Conservation (phyloP, 2,888 invertebrate genomes). For the Aporophyla lueneburgensis region DNA sequence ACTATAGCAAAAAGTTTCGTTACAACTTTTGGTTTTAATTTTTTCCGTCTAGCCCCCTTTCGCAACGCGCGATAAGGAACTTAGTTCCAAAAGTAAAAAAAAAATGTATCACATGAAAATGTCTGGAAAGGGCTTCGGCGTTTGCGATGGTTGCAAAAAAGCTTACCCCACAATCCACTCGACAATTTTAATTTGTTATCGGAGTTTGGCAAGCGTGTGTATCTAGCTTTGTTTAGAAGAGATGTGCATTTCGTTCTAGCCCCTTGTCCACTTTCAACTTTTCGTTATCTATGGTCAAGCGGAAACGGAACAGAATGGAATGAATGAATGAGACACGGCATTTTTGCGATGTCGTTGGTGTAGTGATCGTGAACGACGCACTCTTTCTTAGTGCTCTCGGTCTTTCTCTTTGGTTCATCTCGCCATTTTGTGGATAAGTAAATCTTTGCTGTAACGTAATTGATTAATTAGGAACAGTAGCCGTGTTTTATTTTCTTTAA, state of each 20-base stretch:
- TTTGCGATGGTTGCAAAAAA: not conserved
- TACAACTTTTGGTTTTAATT: too few relatives aligned
- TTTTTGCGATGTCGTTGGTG: constrained; percentile 28
- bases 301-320: constrained; percentile 50
- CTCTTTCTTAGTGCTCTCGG: constrained; percentile 26
- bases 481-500: constrained; percentile 55
- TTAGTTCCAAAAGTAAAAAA: too few relatives aligned
- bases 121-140: too few relatives aligned
- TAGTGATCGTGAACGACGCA: constrained; percentile 13
- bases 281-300: constrained; percentile 3
- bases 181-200: not conserved
- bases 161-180: not conserved
- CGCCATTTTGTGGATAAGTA: constrained; percentile 64
- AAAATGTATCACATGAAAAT: too few relatives aligned
- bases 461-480: constrained; percentile 1
- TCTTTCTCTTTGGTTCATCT: constrained; percentile 44
- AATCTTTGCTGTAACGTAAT: constrained; percentile 25
- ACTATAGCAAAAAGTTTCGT: too few relatives aligned
- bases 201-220: not conserved
- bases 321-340: constrained; percentile 15
- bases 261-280: not conserved
- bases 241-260: not conserved
- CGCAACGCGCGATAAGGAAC: too few relatives aligned
- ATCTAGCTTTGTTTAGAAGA: not conserved
- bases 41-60: too few relatives aligned